Percentiles rank a stretch among this genome's conserved stretches.
Evolutionary conservation across 2,888 invertebrate genomes (phyloP).

Genomic region (Alloplasta piceator): DNA sequence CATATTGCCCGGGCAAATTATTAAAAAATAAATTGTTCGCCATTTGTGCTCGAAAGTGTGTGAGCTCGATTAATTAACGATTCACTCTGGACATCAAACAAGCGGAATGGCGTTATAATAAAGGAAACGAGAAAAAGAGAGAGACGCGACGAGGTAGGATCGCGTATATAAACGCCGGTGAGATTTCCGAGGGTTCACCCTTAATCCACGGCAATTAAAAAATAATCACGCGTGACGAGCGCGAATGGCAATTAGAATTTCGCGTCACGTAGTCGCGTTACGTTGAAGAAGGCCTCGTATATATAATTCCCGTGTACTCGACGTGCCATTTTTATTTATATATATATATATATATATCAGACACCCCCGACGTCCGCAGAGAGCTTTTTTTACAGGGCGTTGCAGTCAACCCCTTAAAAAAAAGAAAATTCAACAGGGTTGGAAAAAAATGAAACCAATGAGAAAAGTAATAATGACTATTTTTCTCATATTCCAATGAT

Average conservation of each 20-base stretch:
- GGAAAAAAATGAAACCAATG: not conserved
- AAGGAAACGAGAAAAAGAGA: constrained; percentile 25
- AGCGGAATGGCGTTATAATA: constrained; percentile 34
- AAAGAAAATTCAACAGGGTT: not conserved
- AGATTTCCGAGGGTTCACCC: constrained; percentile 69
- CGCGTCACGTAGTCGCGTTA: constrained; percentile 72
- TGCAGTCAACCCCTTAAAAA: too few species aligned
- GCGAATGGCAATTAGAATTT: constrained; percentile 76
- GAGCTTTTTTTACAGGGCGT: constrained; percentile 7
- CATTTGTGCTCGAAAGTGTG: not conserved
- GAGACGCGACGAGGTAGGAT: constrained; percentile 20
- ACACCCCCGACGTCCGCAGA: too few species aligned
- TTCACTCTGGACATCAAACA: constrained; percentile 68
- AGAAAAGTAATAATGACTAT: constrained; percentile 20
- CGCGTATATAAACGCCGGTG: not conserved
- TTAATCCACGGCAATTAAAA: constrained; percentile 80
- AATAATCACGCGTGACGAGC: constrained; percentile 78
- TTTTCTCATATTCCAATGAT: too few species aligned
- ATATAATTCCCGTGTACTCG: constrained; percentile 64
- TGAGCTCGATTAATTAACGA: constrained; percentile 49
- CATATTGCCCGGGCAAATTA: too few species aligned
- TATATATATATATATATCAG: not conserved
- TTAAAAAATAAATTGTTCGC: not conserved
- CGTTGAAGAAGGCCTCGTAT: constrained; percentile 31
- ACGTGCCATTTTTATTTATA: not conserved